Evolutionary conservation across 2,797 vertebrate species (phyloP).

Genomic region (Scyliorhinus canicula): DNA sequence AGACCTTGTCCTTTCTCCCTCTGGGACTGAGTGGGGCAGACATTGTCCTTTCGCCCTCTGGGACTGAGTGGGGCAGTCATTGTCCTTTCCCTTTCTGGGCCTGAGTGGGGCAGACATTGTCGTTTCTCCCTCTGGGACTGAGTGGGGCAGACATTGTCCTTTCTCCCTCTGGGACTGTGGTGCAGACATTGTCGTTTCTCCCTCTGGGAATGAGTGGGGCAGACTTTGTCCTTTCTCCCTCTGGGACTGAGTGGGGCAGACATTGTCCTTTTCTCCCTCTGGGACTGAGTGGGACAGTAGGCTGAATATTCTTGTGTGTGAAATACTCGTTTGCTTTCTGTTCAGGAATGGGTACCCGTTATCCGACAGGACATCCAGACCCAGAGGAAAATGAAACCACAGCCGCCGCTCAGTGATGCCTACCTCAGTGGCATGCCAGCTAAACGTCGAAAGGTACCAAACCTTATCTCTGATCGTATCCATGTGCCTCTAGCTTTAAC

Average conservation of each 20-base stretch:
- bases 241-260: neutral
- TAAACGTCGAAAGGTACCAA: constrained; percentile 80
- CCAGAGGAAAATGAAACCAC: constrained; percentile 83
- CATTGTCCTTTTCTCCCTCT: neutral
- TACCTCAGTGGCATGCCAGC: constrained; percentile 88
- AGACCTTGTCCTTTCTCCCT: too few relatives aligned
- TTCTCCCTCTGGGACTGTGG: neutral
- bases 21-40: too few relatives aligned
- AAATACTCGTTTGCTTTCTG: neutral
- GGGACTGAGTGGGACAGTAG: neutral
- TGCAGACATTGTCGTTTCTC: too few relatives aligned
- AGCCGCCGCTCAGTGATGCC: constrained; percentile 81
- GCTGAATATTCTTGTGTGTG: neutral
- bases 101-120: neutral
- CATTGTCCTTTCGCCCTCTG: neutral
- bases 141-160: neutral
- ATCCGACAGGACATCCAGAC: constrained; percentile 82
- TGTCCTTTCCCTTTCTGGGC: too few relatives aligned
- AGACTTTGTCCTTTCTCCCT: too few relatives aligned
- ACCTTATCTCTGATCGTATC: neutral
- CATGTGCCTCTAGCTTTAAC: neutral
- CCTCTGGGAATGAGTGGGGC: too few relatives aligned
- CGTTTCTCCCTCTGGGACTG: too few relatives aligned
- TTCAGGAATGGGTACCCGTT: constrained; percentile 85
- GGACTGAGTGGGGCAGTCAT: neutral